These are phyloP conservation scores for cat (Felis catus) DNA, from an alignment of 2,113 vertebrate species.

Conservation along the genomic window DNA sequence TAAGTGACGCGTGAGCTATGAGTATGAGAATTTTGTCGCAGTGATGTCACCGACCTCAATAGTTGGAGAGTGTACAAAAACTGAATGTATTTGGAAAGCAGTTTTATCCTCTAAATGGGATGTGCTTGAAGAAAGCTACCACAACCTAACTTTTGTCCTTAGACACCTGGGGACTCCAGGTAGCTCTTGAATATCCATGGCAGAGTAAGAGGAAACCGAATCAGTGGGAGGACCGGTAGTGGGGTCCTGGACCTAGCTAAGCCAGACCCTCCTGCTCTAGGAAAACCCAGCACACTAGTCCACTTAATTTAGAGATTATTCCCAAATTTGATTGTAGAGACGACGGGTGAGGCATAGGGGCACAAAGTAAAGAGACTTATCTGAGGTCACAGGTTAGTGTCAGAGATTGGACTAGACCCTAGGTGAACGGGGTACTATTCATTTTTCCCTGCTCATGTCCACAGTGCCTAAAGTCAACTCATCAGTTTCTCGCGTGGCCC, in stretches of 20 bases:
- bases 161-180: constrained; percentile 68
- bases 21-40: constrained; percentile 44
- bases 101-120: constrained; percentile 57
- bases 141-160: constrained; percentile 70
- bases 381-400: neutral
- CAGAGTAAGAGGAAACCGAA: constrained; percentile 38
- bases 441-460: neutral
- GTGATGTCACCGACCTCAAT: constrained; percentile 21
- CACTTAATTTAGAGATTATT: neutral
- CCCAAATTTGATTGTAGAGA: neutral
- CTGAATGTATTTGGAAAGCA: constrained; percentile 45
- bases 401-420: neutral
- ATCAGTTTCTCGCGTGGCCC: neutral
- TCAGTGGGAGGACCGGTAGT: constrained; percentile 64
- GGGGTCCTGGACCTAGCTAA: constrained; percentile 53
- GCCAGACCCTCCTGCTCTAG: neutral
- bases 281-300: neutral
- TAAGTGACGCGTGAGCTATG: neutral
- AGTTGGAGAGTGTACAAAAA: constrained; percentile 64
- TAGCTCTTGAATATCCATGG: constrained; percentile 46
- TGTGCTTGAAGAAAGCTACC: constrained; percentile 74
- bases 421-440: fast-evolving
- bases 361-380: neutral
- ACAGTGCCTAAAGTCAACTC: neutral
- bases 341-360: neutral